These are phyloP conservation scores for Pristionchus mayeri DNA, from an alignment of 2,888 invertebrate species.

Conservation along the genomic window DNA sequence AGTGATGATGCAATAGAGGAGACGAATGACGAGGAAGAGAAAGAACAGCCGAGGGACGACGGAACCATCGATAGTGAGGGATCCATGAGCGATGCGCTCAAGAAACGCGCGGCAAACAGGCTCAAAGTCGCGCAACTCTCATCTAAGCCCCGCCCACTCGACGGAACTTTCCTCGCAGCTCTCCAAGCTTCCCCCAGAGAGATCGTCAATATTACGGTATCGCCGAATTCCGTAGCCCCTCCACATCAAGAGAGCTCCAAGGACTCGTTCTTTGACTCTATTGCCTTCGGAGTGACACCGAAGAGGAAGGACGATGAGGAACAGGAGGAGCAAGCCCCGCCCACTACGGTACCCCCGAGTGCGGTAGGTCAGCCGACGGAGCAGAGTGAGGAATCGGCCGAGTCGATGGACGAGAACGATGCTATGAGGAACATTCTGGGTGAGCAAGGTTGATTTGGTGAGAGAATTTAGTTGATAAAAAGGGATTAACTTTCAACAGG, in stretches of 20 bases:
- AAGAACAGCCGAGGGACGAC: background rate
- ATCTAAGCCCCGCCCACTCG: constrained; percentile 3
- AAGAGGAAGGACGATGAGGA: too few species aligned
- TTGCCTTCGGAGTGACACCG: background rate
- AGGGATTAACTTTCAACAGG: too few species aligned
- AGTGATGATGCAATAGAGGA: constrained; percentile 31
- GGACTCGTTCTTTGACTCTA: constrained; percentile 32
- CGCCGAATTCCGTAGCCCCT: background rate
- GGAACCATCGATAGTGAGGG: constrained; percentile 8
- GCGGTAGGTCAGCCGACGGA: background rate
- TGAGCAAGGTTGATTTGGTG: constrained; percentile 2
- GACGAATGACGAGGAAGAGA: background rate
- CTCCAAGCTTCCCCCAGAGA: constrained; percentile 17
- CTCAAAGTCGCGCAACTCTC: constrained; percentile 7
- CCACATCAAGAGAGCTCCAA: background rate
- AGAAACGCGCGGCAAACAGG: constrained; percentile 10
- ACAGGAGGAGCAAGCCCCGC: constrained; percentile 3
- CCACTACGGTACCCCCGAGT: background rate
- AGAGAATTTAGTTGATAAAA: too few species aligned
- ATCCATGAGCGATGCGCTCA: constrained; percentile 17
- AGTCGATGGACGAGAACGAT: constrained; percentile 12
- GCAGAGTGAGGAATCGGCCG: background rate
- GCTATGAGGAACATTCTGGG: constrained; percentile 21
- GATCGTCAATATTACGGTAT: background rate
- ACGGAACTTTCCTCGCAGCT: background rate